A percentile compares a stretch with the other conserved stretches of the same genome.
These are phyloP conservation scores for Lepus americanus DNA, from an alignment of 2,113 vertebrate genomes.

Conservation along the genomic window DNA sequence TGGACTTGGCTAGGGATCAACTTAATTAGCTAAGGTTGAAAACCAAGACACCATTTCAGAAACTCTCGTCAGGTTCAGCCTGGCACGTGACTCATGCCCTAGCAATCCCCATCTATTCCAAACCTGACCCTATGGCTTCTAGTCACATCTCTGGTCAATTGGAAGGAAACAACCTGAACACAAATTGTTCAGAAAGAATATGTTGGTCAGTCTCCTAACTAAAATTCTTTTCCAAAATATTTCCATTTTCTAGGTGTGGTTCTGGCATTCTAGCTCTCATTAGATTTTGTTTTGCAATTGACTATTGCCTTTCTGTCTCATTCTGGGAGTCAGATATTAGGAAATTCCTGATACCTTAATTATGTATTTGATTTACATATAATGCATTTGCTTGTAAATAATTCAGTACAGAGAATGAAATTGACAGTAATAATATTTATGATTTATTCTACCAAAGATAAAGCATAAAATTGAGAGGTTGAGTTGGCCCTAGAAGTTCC, in stretches of 20 bases:
- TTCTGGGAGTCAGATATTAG: neutral
- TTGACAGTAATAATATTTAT: neutral
- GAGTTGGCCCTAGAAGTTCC: neutral
- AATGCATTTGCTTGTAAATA: constrained; percentile 37
- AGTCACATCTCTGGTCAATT: neutral
- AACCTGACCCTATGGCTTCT: neutral
- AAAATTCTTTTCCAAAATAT: neutral
- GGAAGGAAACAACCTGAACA: neutral
- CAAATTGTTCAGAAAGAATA: neutral
- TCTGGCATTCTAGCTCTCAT: neutral
- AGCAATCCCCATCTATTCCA: neutral
- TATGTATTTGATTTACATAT: neutral
- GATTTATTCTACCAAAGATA: neutral
- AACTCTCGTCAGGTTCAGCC: neutral
- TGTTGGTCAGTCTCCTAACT: neutral
- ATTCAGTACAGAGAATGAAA: neutral
- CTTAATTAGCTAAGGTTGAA: neutral
- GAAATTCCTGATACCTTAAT: constrained; percentile 57
- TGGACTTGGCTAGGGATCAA: neutral
- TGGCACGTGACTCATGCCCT: neutral
- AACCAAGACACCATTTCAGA: neutral
- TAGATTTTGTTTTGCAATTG: constrained; percentile 13
- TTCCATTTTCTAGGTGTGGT: neutral
- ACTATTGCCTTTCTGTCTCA: neutral
- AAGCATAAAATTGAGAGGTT: neutral